Percentiles rank a stretch among this genome's conserved stretches.
These are phyloP conservation scores for Zaprionus inermis DNA, from an alignment of 1,140 invertebrate genomes.

Conservation along the genomic window DNA sequence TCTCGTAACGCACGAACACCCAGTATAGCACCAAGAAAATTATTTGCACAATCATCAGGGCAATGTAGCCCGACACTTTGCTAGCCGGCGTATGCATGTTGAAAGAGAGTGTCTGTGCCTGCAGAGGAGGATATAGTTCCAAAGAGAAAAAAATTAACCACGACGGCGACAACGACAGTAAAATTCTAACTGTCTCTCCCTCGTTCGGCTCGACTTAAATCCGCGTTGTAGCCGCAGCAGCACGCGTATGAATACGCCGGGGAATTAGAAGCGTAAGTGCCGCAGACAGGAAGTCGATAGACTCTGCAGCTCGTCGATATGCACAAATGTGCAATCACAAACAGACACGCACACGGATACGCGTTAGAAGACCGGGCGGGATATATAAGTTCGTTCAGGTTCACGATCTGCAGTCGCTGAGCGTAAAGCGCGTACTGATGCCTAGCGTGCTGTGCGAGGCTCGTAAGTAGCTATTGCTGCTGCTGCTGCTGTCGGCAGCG, in stretches of 20 bases:
- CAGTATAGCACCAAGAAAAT: slow-evolving; percentile 81
- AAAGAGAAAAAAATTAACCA: slow-evolving; percentile 17
- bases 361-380: neutral
- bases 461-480: slow-evolving; percentile 62
- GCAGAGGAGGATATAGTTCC: slow-evolving; percentile 3
- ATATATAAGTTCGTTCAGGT: slow-evolving; percentile 16
- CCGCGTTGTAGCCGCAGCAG: slow-evolving; percentile 58
- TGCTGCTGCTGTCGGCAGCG: neutral
- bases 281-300: slow-evolving; percentile 63
- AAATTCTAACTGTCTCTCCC: neutral
- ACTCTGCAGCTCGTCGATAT: slow-evolving; percentile 16
- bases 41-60: slow-evolving; percentile 84
- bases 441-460: slow-evolving; percentile 50
- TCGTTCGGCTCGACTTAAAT: slow-evolving; percentile 42
- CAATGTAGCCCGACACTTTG: slow-evolving; percentile 79
- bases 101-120: slow-evolving; percentile 4
- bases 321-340: slow-evolving; percentile 24
- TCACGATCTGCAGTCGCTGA: slow-evolving; percentile 73
- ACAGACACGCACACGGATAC: slow-evolving; percentile 1
- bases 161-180: neutral
- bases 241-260: slow-evolving; percentile 60
- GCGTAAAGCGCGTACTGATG: slow-evolving; percentile 74
- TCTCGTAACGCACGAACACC: slow-evolving; percentile 83
- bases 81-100: slow-evolving; percentile 76
- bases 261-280: slow-evolving; percentile 61